Evolutionary conservation across 2,113 vertebrate genomes (phyloP).

Genomic region (Carassius carassius): DNA sequence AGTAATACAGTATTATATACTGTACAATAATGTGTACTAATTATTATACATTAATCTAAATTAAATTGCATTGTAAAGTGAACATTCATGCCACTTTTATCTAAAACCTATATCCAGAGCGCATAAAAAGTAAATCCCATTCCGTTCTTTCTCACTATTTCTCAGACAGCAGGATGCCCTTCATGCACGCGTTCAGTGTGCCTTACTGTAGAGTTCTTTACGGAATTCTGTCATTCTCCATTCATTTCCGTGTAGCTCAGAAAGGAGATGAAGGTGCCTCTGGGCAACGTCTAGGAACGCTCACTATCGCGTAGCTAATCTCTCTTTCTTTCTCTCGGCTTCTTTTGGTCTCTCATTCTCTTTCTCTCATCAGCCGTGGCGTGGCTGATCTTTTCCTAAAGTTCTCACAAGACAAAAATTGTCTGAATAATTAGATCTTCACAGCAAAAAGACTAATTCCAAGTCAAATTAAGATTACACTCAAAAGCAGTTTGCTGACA

Average conservation of each 20-base stretch:
- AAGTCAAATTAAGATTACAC: conserved; percentile 78
- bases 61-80: too few relatives aligned
- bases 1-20: background rate
- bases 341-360: conserved; percentile 46
- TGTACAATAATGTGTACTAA: background rate
- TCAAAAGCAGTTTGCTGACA: conserved; percentile 81
- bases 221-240: conserved; percentile 25
- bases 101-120: background rate
- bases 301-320: conserved; percentile 57
- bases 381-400: conserved; percentile 68
- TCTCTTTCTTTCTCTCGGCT: background rate
- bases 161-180: background rate
- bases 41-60: background rate
- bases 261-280: conserved; percentile 67
- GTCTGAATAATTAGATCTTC: conserved; percentile 78
- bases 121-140: background rate
- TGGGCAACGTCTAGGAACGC: conserved; percentile 70
- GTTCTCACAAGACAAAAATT: conserved; percentile 74
- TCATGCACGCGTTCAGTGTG: background rate
- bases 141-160: background rate
- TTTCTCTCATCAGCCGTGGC: conserved; percentile 67
- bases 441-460: conserved; percentile 76
- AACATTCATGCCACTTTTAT: background rate
- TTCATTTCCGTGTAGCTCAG: conserved; percentile 54
- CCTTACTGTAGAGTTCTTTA: background rate